A percentile compares a stretch with the other conserved stretches of the same genome.
Evolutionary conservation across 2,113 vertebrate genomes (phyloP).

Genomic region (Colius striatus): DNA sequence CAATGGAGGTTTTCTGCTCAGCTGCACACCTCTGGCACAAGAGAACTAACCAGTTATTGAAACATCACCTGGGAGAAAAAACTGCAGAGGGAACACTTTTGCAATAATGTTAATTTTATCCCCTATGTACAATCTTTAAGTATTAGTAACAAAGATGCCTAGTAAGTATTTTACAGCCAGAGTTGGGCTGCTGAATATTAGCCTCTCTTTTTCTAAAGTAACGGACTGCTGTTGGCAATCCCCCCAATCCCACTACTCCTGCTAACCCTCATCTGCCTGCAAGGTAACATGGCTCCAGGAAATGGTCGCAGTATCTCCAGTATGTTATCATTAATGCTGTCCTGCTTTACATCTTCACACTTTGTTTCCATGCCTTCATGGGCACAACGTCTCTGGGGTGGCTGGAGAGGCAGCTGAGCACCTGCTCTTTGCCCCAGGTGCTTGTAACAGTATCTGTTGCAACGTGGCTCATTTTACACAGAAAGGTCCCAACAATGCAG

Average conservation of each 20-base stretch:
- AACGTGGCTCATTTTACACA: neutral
- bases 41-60: neutral
- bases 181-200: neutral
- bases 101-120: neutral
- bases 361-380: neutral
- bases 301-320: fast-evolving
- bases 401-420: neutral
- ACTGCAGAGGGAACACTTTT: neutral
- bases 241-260: neutral
- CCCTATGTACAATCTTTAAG: neutral
- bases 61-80: neutral
- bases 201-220: neutral
- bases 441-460: neutral
- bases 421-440: neutral
- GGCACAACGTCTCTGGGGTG: neutral
- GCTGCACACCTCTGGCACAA: neutral
- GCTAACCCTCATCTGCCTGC: constrained; percentile 7
- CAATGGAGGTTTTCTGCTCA: neutral
- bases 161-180: neutral
- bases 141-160: neutral
- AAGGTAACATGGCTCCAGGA: neutral
- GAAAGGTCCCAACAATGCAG: neutral
- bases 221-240: constrained; percentile 10
- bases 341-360: neutral
- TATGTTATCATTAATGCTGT: neutral